Evolutionary conservation across 1,140 invertebrate genomes (phyloP).

Genomic region (Drosophila ironensis): DNA sequence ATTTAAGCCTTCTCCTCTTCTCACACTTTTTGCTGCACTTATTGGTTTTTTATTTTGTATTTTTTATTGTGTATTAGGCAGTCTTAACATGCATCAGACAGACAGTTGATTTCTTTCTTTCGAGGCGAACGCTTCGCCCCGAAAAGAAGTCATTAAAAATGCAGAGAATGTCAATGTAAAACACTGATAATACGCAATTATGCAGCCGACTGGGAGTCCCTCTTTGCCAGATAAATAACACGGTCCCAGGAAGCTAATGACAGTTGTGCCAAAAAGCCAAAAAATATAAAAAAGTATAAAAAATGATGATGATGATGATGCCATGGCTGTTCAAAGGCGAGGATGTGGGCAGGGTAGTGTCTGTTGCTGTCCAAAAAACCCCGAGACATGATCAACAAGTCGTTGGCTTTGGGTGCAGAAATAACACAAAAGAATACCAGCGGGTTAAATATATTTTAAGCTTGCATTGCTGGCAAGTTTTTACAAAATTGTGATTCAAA

Average conservation of each 20-base stretch:
- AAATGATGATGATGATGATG: constrained; percentile 62
- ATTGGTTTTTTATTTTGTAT: not conserved
- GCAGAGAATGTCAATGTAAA: constrained; percentile 73
- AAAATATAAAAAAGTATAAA: no score
- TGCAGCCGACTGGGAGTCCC: constrained; percentile 32
- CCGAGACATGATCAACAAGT: no score
- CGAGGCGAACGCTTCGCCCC: not conserved
- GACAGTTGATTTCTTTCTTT: constrained; percentile 57
- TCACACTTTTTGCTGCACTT: not conserved
- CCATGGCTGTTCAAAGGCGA: constrained; percentile 9
- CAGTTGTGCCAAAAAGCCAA: constrained; percentile 55
- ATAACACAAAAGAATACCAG: no score
- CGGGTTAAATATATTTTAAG: no score
- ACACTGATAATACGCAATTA: constrained; percentile 73
- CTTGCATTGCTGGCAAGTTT: no score
- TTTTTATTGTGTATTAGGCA: constrained; percentile 3
- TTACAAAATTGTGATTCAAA: no score
- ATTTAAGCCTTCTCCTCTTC: constrained; percentile 35
- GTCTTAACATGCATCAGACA: constrained; percentile 25
- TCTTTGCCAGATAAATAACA: constrained; percentile 68
- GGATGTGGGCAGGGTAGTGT: no score
- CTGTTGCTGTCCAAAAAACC: no score
- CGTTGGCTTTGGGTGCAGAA: no score
- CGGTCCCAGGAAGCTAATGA: constrained; percentile 72
- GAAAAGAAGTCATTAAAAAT: constrained; percentile 71